Conservation (phyloP, 2,888 invertebrate genomes). For the Chymomyza procnemis region DNA sequence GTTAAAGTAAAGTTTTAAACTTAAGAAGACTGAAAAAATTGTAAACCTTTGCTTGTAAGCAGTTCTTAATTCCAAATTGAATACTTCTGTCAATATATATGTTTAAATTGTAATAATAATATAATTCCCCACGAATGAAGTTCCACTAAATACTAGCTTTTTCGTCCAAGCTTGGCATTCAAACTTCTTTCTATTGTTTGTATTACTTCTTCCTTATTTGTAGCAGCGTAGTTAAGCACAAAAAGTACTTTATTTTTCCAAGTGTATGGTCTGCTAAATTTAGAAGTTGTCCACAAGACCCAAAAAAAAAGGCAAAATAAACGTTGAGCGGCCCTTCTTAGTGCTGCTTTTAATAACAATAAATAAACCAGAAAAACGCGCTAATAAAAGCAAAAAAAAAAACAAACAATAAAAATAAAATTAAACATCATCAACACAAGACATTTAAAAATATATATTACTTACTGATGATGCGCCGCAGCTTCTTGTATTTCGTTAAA, state of each 20-base stretch:
- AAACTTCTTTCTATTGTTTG: not conserved
- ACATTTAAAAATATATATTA: conserved; percentile 18
- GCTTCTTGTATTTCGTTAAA: conserved; percentile 2
- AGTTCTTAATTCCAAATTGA: no score
- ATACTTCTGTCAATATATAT: no score
- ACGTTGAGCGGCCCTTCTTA: not conserved
- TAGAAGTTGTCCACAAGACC: conserved; percentile 9
- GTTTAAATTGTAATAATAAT: no score
- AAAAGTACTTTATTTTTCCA: not conserved
- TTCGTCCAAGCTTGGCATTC: no score
- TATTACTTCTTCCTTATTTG: no score
- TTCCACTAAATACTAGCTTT: no score
- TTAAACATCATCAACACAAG: conserved; percentile 30
- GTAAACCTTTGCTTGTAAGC: no score
- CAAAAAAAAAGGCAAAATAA: not conserved
- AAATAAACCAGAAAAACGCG: conserved; percentile 61
- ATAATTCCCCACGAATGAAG: no score
- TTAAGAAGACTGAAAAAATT: no score
- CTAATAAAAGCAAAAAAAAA: conserved; percentile 31
- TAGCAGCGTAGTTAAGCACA: no score
- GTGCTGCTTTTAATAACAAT: conserved; percentile 42
- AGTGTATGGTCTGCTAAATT: conserved; percentile 24
- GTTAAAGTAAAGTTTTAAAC: no score
- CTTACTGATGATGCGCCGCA: conserved; percentile 3
- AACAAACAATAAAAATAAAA: conserved; percentile 12